phyloP scores from a whole-genome alignment of 2,888 invertebrate genomes.

The Volucella inflata region DNA sequence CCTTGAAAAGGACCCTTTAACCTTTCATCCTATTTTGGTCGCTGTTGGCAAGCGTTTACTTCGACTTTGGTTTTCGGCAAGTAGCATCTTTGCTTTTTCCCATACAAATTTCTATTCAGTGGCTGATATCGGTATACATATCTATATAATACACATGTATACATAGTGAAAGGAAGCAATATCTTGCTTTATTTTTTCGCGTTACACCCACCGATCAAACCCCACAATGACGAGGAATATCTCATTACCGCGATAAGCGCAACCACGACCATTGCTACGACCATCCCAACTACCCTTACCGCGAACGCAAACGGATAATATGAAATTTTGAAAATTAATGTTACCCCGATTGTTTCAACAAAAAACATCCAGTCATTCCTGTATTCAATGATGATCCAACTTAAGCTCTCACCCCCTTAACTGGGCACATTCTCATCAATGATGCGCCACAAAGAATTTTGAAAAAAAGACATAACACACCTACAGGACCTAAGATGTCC shows the following conservation, averaged over 20 bases:
- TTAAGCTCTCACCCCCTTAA: slow-evolving; percentile 43
- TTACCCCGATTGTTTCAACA: slow-evolving; percentile 42
- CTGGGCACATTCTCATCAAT: slow-evolving; percentile 16
- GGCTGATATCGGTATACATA: slow-evolving; percentile 40
- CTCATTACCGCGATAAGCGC: slow-evolving; percentile 1
- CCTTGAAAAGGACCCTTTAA: slow-evolving; percentile 62
- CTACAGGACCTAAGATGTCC: slow-evolving; percentile 35
- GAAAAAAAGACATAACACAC: not conserved
- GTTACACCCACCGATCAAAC: not conserved
- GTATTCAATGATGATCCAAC: slow-evolving; percentile 6
- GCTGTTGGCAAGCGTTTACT: slow-evolving; percentile 41
- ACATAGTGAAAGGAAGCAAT: slow-evolving; percentile 13
- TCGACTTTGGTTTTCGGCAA: not conserved
- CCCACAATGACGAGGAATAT: slow-evolving; percentile 18
- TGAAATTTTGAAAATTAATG: slow-evolving; percentile 56
- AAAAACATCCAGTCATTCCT: slow-evolving; percentile 41
- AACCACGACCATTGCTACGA: not conserved
- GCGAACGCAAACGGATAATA: slow-evolving; percentile 3
- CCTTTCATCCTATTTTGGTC: slow-evolving; percentile 63
- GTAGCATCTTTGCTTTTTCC: slow-evolving; percentile 57
- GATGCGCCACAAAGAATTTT: slow-evolving; percentile 43
- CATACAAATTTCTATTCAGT: slow-evolving; percentile 34
- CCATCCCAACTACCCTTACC: not conserved
- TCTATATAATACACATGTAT: not conserved
- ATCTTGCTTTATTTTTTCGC: slow-evolving; percentile 11